These are phyloP conservation scores for Pristionchus fissidentatus DNA, from an alignment of 2,888 invertebrate species.

Conservation along the genomic window DNA sequence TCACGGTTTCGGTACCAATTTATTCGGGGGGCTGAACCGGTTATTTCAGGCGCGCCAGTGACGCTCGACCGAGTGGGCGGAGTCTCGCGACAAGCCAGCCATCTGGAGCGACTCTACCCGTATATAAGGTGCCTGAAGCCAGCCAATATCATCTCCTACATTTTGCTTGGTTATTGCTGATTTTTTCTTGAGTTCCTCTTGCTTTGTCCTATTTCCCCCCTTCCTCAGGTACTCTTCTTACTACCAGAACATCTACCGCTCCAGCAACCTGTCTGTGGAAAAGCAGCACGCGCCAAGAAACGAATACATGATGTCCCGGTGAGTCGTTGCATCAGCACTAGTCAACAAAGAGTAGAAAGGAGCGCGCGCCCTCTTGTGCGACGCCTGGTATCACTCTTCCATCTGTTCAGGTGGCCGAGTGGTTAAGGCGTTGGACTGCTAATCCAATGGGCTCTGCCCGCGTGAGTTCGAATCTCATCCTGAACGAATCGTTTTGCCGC, in stretches of 20 bases:
- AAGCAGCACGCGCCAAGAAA: constrained; percentile 30
- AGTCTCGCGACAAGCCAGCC: background rate
- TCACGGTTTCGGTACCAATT: no score
- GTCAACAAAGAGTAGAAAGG: background rate
- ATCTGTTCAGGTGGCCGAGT: constrained; percentile 72
- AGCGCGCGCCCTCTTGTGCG: background rate
- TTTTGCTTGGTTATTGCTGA: background rate
- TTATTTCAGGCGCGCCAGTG: constrained; percentile 9
- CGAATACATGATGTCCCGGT: constrained; percentile 39
- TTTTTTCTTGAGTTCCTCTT: background rate
- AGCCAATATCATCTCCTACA: no score
- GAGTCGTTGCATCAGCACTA: background rate
- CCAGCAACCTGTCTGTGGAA: constrained; percentile 28
- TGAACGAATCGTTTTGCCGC: constrained; percentile 49
- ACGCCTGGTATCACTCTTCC: background rate
- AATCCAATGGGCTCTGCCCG: constrained; percentile 72
- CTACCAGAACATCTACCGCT: constrained; percentile 19
- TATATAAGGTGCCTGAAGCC: constrained; percentile 35
- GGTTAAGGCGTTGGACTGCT: constrained; percentile 76
- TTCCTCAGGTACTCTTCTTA: constrained; percentile 3
- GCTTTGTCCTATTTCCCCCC: background rate
- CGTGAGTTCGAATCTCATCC: constrained; percentile 59
- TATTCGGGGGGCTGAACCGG: no score
- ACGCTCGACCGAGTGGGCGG: constrained; percentile 24
- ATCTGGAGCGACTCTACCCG: constrained; percentile 19